Evolutionary conservation across 2,113 vertebrate genomes (phyloP).

Genomic region (Peromyscus californicus): DNA sequence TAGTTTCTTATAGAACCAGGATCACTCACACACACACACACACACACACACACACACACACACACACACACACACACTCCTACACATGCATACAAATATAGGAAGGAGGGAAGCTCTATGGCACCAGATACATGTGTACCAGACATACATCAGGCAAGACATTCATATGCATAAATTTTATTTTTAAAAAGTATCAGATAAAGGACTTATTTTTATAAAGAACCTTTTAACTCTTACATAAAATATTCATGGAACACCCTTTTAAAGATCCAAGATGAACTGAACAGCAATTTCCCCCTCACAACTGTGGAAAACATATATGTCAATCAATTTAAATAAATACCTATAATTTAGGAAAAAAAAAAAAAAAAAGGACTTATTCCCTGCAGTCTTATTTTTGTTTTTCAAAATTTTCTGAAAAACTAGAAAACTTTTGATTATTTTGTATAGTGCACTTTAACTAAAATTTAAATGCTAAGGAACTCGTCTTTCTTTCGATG

Average conservation of each 20-base stretch:
- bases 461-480: conserved; percentile 8
- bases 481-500: conserved; percentile 62
- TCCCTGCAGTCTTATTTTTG: not conserved
- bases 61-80: no score
- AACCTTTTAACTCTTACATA: not conserved
- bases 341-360: not conserved
- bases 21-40: not conserved
- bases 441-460: not conserved
- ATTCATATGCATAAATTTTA: not conserved
- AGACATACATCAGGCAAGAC: not conserved
- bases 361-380: not conserved
- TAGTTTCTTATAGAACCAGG: not conserved
- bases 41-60: no score
- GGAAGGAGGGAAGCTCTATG: not conserved
- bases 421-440: not conserved
- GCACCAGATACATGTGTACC: not conserved
- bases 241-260: not conserved
- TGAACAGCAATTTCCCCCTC: not conserved
- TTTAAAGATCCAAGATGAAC: conserved; percentile 55
- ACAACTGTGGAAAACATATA: not conserved
- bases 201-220: not conserved
- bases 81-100: not conserved
- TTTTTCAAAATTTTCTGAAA: not conserved
- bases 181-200: not conserved
- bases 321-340: conserved; percentile 13